Percentiles rank a stretch among this genome's conserved stretches.
Evolutionary conservation across 2,888 invertebrate genomes (phyloP).

Genomic region (Malacosoma neustria): DNA sequence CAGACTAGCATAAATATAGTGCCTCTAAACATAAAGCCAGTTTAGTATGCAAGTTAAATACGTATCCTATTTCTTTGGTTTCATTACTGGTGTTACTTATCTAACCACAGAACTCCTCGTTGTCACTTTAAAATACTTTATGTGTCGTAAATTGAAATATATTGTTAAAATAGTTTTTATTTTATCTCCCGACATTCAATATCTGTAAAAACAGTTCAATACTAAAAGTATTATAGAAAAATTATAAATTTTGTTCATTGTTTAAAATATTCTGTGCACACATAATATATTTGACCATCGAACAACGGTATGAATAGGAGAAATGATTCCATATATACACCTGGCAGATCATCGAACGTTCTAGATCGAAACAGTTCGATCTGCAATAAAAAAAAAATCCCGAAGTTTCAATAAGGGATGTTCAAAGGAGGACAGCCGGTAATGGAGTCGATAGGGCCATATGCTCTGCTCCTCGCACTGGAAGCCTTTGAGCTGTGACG

Average conservation of each 20-base stretch:
- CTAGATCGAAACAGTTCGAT: conserved; percentile 7
- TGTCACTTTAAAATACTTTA: no score
- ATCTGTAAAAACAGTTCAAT: no score
- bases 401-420: conserved; percentile 13
- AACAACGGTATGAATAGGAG: conserved; percentile 11
- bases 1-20: conserved; percentile 57
- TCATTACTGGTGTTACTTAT: conserved; percentile 53
- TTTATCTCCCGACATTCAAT: no score
- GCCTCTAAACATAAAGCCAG: conserved; percentile 35
- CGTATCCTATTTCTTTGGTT: conserved; percentile 59
- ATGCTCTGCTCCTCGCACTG: conserved; percentile 96
- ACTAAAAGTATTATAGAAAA: no score
- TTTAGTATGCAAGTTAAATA: conserved; percentile 29
- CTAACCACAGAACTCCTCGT: conserved; percentile 38
- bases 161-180: no score
- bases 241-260: no score
- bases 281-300: conserved; percentile 1
- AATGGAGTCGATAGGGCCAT: conserved; percentile 96
- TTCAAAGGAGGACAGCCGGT: conserved; percentile 85
- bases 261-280: no score
- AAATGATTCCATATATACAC: conserved; percentile 20
- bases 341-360: conserved; percentile 12
- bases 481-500: conserved; percentile 89
- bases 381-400: conserved; percentile 11
- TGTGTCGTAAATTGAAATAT: no score